Evolutionary conservation across 1,140 invertebrate species (phyloP).

Genomic region (Zelostemma sp.): DNA sequence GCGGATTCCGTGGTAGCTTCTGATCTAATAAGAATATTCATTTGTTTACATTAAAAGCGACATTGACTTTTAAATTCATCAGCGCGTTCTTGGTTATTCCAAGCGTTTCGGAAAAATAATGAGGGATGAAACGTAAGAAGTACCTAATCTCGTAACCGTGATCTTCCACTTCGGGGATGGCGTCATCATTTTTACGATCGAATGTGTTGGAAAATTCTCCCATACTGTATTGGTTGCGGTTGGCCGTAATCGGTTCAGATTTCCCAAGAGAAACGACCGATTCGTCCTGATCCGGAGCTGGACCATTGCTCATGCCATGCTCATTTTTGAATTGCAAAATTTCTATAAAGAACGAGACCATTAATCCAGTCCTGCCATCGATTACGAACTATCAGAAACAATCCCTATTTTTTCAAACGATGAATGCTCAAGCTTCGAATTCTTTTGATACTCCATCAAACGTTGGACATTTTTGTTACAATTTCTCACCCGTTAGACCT

Average conservation of each 20-base stretch:
- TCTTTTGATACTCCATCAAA: too few species aligned
- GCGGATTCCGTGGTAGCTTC: constrained; percentile 33
- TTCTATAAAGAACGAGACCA: constrained; percentile 44
- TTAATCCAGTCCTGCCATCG: neutral
- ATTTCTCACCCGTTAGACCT: constrained; percentile 75
- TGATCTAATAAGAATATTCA: constrained; percentile 28
- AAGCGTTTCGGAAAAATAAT: too few species aligned
- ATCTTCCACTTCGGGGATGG: constrained; percentile 49
- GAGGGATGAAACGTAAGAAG: neutral
- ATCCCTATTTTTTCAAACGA: too few species aligned
- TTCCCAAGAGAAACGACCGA: constrained; percentile 36
- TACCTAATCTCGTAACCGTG: constrained; percentile 57
- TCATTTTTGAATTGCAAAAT: constrained; percentile 60
- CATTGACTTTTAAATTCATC: too few species aligned
- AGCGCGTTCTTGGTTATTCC: too few species aligned
- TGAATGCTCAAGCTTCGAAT: too few species aligned
- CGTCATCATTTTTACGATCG: constrained; percentile 40
- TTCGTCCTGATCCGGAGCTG: constrained; percentile 29
- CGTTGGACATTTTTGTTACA: too few species aligned
- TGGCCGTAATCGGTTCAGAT: constrained; percentile 39
- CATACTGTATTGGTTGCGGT: constrained; percentile 57
- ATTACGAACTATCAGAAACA: neutral
- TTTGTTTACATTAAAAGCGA: too few species aligned
- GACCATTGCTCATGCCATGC: constrained; percentile 32
- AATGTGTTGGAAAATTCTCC: constrained; percentile 44